phyloP scores from a whole-genome alignment of 2,113 vertebrate genomes.

The Chrysemys picta region DNA sequence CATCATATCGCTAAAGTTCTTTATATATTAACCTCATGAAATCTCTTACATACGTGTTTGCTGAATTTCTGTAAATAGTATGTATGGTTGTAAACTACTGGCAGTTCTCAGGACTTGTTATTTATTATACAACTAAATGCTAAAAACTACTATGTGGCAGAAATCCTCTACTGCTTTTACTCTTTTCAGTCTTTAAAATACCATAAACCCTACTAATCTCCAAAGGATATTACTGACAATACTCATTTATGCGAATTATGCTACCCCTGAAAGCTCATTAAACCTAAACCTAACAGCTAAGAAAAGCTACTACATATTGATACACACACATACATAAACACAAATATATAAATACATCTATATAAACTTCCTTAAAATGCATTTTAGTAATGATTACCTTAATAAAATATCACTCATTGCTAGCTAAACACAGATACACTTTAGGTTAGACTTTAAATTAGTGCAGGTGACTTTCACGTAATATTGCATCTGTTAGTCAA shows the following conservation, averaged over 20 bases:
- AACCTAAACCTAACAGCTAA: background rate
- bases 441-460: background rate
- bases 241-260: slow-evolving; percentile 13
- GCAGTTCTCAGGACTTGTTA: slow-evolving; percentile 28
- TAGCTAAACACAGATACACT: background rate
- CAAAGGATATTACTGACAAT: slow-evolving; percentile 42
- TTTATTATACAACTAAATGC: slow-evolving; percentile 2
- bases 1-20: background rate
- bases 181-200: slow-evolving; percentile 36
- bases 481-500: background rate
- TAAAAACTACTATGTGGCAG: slow-evolving; percentile 35
- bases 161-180: background rate
- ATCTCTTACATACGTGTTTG: background rate
- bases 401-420: background rate
- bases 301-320: background rate
- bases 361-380: slow-evolving; percentile 1
- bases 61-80: background rate
- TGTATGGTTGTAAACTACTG: background rate
- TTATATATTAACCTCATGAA: background rate
- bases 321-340: background rate
- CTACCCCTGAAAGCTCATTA: background rate
- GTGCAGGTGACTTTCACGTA: background rate
- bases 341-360: background rate
- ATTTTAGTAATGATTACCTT: background rate
- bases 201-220: slow-evolving; percentile 39